Base-by-base conservation (phyloP, 2,113 vertebrate genomes). In the Cyanistes caeruleus region DNA sequence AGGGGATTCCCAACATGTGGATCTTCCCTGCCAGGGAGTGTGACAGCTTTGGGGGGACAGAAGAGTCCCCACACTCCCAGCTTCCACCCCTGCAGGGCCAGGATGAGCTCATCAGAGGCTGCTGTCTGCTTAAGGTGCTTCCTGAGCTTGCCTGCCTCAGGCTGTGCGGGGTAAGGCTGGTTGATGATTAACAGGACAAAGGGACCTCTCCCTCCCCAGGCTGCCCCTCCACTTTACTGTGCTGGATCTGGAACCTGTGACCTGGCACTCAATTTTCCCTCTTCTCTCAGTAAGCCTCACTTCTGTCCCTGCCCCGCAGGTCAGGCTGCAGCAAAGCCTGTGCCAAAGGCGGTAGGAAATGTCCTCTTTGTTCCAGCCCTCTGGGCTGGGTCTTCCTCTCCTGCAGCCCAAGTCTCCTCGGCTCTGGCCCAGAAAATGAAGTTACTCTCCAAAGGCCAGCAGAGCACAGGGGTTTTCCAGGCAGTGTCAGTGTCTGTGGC, bases 351-450 rank as follows among this genome's bases (percentile, higher is more conserved):
- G 0, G 55, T 4, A 62, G 82, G 88, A 91, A 91, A 82, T 0
- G 7, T 51, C 74, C 1, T 20, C 82, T 93, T 55, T 39, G 81
- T 84, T 87, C 67, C 51, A 53, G 60, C 60, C 48, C 39, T 27
- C 41, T 74, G 87, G 89, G 91, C 13, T 94, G 84, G 64, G 64
- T 65, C 87, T 95, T 95, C 91, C 93, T 80, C 59, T 89, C 20
- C 72, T 1, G 4, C 53, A 59, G 82, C 67, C 63, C 11, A 49
- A 22, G 10, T 68, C 84, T 59, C 48, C 56, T 58, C 2, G 0
- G 7, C 58, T n/a, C 39, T 31, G 8, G 35, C 75, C 77, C 41
- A 4, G 52, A 16, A 44, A 51, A 35, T n/a, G 52, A 30, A 84
- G 39, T 31, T 59, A 28, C 39, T 87, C 73, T 56, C 60, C 69